Percentiles rank a stretch among this genome's conserved stretches.
These are phyloP conservation scores for Salvelinus fontinalis DNA, from an alignment of 2,113 vertebrate species.

Conservation along the genomic window DNA sequence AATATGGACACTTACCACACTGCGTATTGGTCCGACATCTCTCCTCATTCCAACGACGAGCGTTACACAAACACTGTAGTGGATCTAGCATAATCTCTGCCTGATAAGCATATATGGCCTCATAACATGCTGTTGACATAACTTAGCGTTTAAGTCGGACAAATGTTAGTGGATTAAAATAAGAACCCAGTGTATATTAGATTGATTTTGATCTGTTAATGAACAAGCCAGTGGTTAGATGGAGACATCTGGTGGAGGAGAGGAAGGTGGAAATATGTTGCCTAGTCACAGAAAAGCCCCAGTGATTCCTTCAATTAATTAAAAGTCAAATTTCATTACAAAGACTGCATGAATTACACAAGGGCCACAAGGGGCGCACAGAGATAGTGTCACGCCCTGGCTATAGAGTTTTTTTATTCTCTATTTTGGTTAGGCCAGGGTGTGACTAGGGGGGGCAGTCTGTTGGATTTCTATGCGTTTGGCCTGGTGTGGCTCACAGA, in stretches of 20 bases:
- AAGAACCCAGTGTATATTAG: neutral
- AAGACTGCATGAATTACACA: constrained; percentile 25
- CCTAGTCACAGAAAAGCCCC: constrained; percentile 27
- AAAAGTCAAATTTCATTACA: constrained; percentile 40
- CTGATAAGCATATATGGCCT: constrained; percentile 10
- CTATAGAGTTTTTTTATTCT: too few relatives aligned
- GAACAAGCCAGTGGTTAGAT: neutral
- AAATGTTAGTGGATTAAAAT: constrained; percentile 31
- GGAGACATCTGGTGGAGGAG: too few relatives aligned
- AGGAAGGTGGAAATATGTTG: neutral
- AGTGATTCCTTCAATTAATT: constrained; percentile 39
- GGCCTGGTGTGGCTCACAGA: too few relatives aligned
- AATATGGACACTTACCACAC: too few relatives aligned
- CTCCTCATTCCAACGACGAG: too few relatives aligned
- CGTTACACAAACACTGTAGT: constrained; percentile 5
- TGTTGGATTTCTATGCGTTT: too few relatives aligned
- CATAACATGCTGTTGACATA: too few relatives aligned
- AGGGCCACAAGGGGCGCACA: neutral
- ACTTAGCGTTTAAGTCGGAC: constrained; percentile 2
- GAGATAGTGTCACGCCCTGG: too few relatives aligned
- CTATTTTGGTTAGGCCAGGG: too few relatives aligned
- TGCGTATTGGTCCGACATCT: too few relatives aligned
- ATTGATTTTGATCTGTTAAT: neutral
- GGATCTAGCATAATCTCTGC: constrained; percentile 1
- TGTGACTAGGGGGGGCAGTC: too few relatives aligned